Evolutionary conservation across 1,140 invertebrate genomes (phyloP), one percentile per base, ranked within the genome.

Genomic region (Oryzaephilus surinamensis): DNA sequence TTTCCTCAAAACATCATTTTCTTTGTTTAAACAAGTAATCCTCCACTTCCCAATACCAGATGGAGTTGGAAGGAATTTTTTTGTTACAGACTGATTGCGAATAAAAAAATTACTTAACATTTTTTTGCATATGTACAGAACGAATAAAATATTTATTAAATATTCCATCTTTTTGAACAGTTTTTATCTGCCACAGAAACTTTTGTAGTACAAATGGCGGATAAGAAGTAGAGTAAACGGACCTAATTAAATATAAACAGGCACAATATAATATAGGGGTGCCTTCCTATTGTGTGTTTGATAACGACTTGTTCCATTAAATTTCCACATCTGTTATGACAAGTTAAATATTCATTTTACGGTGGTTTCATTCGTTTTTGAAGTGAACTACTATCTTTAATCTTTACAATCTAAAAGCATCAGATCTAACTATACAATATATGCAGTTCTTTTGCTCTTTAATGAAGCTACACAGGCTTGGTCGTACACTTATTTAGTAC

Each of bases 321-420:
- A 33, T 42, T 45, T 45, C 46, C 44, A 48, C 48, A 54, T 51
- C 51, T 51, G 46, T 51, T 54, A 54, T 54, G 45, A 51, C 51
- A 54, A 54, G 51, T 51, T 54, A 54, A 54, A 54, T 50, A 54
- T 54, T 48, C 51, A 54, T 54, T 54, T 54, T 54, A 44, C 46
- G 49, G 48, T 47, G 45, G 48, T 43, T 48, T 52, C 45, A 36
- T 44, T 51, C 43, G 36, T 50, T 53, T 53, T 51, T 52, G 45
- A 47, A 44, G 45, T 38, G 32, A 18, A 38, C 36, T 14, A 36
- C 38, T 41, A 45, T 45, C 38, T 45, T 26, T 38, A 41, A n/a
- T n/a, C n/a, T n/a, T n/a, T n/a, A n/a, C n/a, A n/a, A n/a, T n/a
- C n/a, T n/a, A n/a, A n/a, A n/a, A n/a, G n/a, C n/a, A n/a, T n/a